These are phyloP conservation scores for Drosophila lacteicornis DNA, from an alignment of 1,140 invertebrate species.

Conservation along the genomic window DNA sequence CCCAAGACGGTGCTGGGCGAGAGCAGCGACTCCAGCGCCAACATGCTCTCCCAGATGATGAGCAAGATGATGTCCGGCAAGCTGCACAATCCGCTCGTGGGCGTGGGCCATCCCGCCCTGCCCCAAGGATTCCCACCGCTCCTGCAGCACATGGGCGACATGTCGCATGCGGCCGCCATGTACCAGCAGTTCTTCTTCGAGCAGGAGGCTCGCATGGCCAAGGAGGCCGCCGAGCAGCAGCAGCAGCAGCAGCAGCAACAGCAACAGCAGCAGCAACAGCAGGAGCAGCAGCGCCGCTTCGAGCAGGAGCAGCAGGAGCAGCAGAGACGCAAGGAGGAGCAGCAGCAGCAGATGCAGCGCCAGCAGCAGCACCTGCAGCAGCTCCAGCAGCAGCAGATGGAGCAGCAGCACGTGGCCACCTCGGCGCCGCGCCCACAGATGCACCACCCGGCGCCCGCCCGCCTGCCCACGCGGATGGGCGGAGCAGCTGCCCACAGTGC, in stretches of 20 bases:
- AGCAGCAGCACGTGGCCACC: slow-evolving; percentile 86
- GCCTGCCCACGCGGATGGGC: slow-evolving; percentile 79
- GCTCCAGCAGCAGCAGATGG: slow-evolving; percentile 85
- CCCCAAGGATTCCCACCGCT: slow-evolving; percentile 87
- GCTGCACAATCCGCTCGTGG: slow-evolving; percentile 86
- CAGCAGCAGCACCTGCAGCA: slow-evolving; percentile 84
- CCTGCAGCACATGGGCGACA: slow-evolving; percentile 87
- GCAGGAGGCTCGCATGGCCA: slow-evolving; percentile 90
- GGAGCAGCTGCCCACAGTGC: slow-evolving; percentile 85
- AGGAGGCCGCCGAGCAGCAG: slow-evolving; percentile 87
- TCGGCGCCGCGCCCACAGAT: slow-evolving; percentile 84
- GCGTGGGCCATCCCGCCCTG: slow-evolving; percentile 85
- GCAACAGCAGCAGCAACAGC: slow-evolving; percentile 85
- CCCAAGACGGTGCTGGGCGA: slow-evolving; percentile 40
- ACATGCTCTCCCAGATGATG: slow-evolving; percentile 89
- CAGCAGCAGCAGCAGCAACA: slow-evolving; percentile 86
- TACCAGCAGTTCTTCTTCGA: slow-evolving; percentile 92
- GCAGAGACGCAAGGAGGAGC: slow-evolving; percentile 86
- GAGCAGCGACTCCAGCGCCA: slow-evolving; percentile 84
- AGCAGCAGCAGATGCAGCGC: slow-evolving; percentile 86
- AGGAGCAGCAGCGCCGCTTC: slow-evolving; percentile 87
- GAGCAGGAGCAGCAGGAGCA: slow-evolving; percentile 86
- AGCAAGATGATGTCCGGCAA: slow-evolving; percentile 89
- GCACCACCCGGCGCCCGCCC: slow-evolving; percentile 71
- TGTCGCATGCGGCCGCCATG: slow-evolving; percentile 90